phyloP scores from a whole-genome alignment of 1,140 invertebrate genomes.

The Bombyx mandarina region DNA sequence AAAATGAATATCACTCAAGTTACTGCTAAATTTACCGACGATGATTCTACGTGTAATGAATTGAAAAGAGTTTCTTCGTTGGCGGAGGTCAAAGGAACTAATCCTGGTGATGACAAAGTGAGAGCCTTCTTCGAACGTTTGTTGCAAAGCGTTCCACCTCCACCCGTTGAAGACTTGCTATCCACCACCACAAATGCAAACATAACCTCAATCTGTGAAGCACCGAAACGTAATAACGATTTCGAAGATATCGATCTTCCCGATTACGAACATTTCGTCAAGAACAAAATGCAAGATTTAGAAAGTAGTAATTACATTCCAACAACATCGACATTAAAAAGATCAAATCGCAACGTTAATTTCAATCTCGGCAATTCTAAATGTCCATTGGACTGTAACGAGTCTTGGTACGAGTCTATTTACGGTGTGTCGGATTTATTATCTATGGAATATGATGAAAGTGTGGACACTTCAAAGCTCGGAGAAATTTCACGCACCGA shows the following conservation, averaged over 20 bases:
- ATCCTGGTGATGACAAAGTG: conserved; percentile 27
- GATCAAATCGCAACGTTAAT: conserved; percentile 23
- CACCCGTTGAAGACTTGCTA: conserved; percentile 20
- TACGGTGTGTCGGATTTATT: conserved; percentile 45
- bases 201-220: conserved; percentile 4
- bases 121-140: conserved; percentile 40
- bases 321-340: conserved; percentile 42
- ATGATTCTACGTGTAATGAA: conserved; percentile 23
- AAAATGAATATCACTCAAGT: conserved; percentile 26
- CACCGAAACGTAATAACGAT: conserved; percentile 15
- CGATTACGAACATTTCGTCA: conserved; percentile 49
- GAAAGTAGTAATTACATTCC: conserved; percentile 14
- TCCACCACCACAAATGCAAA: conserved; percentile 9
- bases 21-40: conserved; percentile 21
- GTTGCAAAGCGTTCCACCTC: conserved; percentile 44
- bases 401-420: conserved; percentile 54
- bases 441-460: neutral
- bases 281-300: conserved; percentile 21
- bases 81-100: conserved; percentile 11
- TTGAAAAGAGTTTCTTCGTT: conserved; percentile 22
- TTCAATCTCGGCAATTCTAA: conserved; percentile 28
- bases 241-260: conserved; percentile 38
- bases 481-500: neutral
- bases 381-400: conserved; percentile 22
- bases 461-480: neutral